Evolutionary conservation across 2,113 vertebrate genomes (phyloP).

Genomic region (Mixornis gularis): DNA sequence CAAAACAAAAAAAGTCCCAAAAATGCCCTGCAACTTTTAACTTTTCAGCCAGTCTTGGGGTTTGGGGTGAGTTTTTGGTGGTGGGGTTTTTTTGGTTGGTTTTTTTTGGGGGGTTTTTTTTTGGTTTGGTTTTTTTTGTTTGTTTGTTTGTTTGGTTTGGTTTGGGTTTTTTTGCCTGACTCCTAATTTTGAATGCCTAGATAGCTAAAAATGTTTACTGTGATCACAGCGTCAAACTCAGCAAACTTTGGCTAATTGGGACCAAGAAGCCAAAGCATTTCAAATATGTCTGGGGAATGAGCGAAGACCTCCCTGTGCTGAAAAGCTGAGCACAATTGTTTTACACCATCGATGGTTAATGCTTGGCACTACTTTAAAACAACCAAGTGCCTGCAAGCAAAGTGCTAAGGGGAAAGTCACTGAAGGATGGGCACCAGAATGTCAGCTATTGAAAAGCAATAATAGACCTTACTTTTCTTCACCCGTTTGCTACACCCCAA

Average conservation of each 20-base stretch:
- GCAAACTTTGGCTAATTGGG: background rate
- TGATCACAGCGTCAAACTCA: background rate
- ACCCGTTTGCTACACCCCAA: accelerated
- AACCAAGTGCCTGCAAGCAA: background rate
- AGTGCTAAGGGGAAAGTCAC: background rate
- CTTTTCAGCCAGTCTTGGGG: background rate
- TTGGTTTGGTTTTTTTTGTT: background rate
- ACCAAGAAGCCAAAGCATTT: conserved; percentile 34
- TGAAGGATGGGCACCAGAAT: background rate
- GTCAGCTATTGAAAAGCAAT: too few relatives aligned
- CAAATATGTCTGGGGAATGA: background rate
- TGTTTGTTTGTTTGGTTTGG: background rate
- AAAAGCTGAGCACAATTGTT: background rate
- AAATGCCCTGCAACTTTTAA: background rate
- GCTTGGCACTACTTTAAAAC: background rate
- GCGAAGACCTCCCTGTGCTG: background rate
- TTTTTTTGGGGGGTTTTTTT: background rate
- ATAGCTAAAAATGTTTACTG: background rate
- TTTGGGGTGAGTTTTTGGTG: too few relatives aligned
- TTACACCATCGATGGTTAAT: background rate
- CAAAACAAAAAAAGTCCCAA: background rate
- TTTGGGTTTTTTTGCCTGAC: background rate
- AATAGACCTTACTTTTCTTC: background rate
- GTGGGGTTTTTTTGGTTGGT: background rate
- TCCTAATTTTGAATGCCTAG: background rate